Percentiles rank a stretch among this genome's conserved stretches.
These are phyloP conservation scores for Eulacestoma nigropectus DNA, from an alignment of 2,113 vertebrate species.

Conservation along the genomic window DNA sequence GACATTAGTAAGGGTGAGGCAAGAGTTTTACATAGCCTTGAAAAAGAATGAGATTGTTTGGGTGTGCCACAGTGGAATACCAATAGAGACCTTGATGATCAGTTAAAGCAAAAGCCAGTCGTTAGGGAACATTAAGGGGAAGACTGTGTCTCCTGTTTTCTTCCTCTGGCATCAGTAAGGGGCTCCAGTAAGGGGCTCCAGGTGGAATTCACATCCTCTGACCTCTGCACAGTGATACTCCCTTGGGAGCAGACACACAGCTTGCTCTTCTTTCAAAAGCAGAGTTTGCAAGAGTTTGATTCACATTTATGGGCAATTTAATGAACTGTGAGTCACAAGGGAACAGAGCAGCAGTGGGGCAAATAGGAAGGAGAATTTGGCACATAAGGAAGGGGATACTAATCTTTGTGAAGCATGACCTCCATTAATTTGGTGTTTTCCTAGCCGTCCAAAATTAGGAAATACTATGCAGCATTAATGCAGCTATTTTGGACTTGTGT, in stretches of 20 bases:
- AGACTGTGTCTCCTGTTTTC: background rate
- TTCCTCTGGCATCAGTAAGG: background rate
- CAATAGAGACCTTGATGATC: background rate
- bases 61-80: background rate
- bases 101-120: background rate
- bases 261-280: background rate
- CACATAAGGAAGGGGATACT: background rate
- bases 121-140: background rate
- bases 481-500: background rate
- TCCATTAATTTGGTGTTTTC: background rate
- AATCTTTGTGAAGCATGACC: background rate
- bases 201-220: background rate
- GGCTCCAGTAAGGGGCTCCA: background rate
- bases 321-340: background rate
- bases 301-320: background rate
- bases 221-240: background rate
- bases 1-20: background rate
- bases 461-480: background rate
- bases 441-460: background rate
- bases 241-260: background rate
- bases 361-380: background rate
- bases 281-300: background rate
- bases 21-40: background rate
- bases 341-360: background rate
- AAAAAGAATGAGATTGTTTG: background rate